Base-by-base conservation (phyloP, 2,113 vertebrate species). In the Saccopteryx leptura region DNA sequence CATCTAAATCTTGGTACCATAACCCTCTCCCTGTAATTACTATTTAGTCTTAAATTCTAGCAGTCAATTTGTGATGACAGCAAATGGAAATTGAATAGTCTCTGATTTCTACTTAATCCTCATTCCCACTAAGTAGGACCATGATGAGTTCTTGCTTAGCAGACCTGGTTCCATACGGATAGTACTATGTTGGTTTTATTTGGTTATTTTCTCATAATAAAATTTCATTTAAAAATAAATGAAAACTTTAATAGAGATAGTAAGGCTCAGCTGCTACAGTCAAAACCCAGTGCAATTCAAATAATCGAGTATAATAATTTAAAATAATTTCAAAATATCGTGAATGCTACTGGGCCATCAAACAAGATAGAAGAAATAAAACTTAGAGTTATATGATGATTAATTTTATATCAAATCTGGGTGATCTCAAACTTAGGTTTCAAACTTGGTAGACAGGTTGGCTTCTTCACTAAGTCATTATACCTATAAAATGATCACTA, bases 271-370 rank as follows among this genome's bases (percentile, higher is more conserved):
- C 96, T 94, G 93, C 83, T 80, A 76, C 33, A 52, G 88, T 97
- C 26, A 94, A 96, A 96, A 88, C 9, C n/a, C 71, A 96, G 60
- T 84, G 39, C 46, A 94, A 61, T 80, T 92, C 84, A 90, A 75
- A 87, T 93, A 92, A 92, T 28, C 83, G 76, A 95, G 65, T 96
- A 68, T 60, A 93, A 18, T 84, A 69, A 97, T 98, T 97, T 97
- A 94, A 97, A 97, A 68, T 82, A 94, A 93, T 93, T 93, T 96
- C 86, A 96, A 96, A 97, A 96, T 97, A 96, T 95, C 95, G 94
- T 98, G 95, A 97, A 90, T 93, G 83, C 90, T 97, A 97, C 97
- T 90, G 93, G 71, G 24, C 48, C 90, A 97, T 95, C 94, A 96
- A 96, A 18, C 13, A 91, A 63, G 6, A 61, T 50, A 60, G 56